Conservation (phyloP, 2,113 vertebrate species). For the Rhinopomastus cyanomelas region DNA sequence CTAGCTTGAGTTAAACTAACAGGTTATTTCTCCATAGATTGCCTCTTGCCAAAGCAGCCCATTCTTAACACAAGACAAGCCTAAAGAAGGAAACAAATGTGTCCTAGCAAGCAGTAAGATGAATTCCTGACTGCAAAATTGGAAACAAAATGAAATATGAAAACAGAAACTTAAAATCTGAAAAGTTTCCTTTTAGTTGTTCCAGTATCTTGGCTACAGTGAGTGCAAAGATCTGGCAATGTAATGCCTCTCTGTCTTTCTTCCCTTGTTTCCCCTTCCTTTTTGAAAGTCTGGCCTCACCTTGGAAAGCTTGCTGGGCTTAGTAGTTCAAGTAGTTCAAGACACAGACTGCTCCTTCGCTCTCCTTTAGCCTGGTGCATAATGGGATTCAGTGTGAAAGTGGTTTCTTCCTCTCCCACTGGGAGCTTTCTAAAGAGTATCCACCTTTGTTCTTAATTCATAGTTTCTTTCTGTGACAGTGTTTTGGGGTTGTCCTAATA, state of each 20-base stretch:
- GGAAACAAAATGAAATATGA: conserved; percentile 52
- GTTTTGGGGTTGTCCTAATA: not conserved
- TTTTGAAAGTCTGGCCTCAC: not conserved
- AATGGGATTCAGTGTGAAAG: not conserved
- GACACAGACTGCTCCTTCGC: not conserved
- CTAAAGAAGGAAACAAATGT: conserved; percentile 64
- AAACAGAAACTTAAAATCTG: conserved; percentile 50
- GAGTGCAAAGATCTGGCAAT: conserved; percentile 13
- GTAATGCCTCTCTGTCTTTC: not conserved
- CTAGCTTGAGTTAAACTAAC: not conserved
- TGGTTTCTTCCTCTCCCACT: not conserved
- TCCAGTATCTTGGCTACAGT: conserved; percentile 18
- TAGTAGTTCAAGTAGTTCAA: not conserved
- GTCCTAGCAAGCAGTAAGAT: conserved; percentile 18
- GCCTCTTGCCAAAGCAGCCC: not conserved
- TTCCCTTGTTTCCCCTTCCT: not conserved
- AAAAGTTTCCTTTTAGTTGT: conserved; percentile 31
- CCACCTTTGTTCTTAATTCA: not conserved
- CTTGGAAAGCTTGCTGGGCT: not conserved
- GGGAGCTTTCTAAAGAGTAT: not conserved
- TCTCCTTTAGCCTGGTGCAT: not conserved
- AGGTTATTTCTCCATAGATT: conserved; percentile 2
- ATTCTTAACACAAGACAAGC: not conserved
- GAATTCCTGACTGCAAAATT: conserved; percentile 39
- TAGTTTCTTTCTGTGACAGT: not conserved